Base-by-base conservation (phyloP, 1,140 invertebrate species). In the Druon quercuslanigerum region DNA sequence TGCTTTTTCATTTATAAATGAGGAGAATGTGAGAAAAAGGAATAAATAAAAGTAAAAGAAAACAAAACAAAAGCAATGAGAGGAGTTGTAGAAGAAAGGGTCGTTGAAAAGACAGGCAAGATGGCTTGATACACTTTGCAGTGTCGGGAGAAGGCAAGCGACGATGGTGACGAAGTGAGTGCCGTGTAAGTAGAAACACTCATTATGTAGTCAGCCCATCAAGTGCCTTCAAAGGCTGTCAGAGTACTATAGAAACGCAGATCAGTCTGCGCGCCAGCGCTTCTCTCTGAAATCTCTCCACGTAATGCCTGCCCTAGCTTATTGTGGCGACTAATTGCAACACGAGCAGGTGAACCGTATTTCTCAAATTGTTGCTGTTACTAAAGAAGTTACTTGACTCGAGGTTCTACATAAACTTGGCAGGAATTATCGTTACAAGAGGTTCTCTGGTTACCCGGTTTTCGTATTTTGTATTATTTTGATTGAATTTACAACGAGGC, bases 201-300 rank as follows among this genome's bases (percentile, higher is more conserved):
- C 80, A 81, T 81, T 81, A 81, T 79, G 77, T 74, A 81, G 73
- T 79, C 80, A 79, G 77, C 74, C 25, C 33, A 50, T 14, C 70
- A 52, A 76, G 79, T 79, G 16, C 57, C 71, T 73, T 81, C 80
- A 81, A 81, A 81, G 80, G 77, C 77, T 51, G 71, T 73, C 72
- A 25, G 54, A 11, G 19, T 51, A 51, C 50, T 19, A 33, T 19
- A 13, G 19, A 66, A 66, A 66, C 60, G 46, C 60, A 40, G 60
- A 33, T 66, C 60, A 66, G 60, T 16, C 16, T 7, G 57, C n/a
- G 57, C n/a, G 60, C 11, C 54, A 20, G 20, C 54, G 20, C 17
- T 56, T 56, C 7, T 25, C 1, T 25, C 1, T 12, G n/a, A 33
- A 66, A 66, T 66, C 60, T 66, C 14, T 66, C 8, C 60, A 40